Conservation (phyloP, 2,797 vertebrate genomes). For the Oreortyx pictus region DNA sequence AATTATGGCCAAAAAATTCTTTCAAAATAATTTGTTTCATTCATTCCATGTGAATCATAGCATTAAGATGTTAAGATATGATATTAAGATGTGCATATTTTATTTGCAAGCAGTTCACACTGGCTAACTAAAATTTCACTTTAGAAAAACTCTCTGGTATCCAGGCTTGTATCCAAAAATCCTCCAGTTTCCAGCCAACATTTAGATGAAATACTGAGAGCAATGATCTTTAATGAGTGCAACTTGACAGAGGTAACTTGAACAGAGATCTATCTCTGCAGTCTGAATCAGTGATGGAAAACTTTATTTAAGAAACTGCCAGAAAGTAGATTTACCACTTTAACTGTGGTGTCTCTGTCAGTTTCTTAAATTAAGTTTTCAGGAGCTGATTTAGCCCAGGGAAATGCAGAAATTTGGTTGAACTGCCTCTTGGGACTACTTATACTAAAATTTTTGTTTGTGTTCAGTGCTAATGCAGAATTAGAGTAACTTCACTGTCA, state of each 20-base stretch:
- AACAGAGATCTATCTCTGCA: slow-evolving; percentile 20
- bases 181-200: background rate
- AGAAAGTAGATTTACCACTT: slow-evolving; percentile 50
- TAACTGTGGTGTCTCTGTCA: slow-evolving; percentile 28
- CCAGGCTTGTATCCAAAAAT: background rate
- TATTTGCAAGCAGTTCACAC: background rate
- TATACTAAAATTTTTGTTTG: slow-evolving; percentile 67
- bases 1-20: background rate
- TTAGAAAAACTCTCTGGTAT: background rate
- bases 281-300: slow-evolving; percentile 41
- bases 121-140: slow-evolving; percentile 27
- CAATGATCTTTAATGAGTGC: slow-evolving; percentile 35
- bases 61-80: background rate
- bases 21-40: background rate
- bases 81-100: background rate
- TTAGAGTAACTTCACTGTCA: slow-evolving; percentile 61
- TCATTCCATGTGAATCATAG: background rate
- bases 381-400: slow-evolving; percentile 57
- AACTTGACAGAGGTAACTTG: background rate
- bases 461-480: slow-evolving; percentile 68
- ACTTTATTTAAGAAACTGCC: slow-evolving; percentile 49
- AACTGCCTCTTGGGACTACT: slow-evolving; percentile 35
- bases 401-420: slow-evolving; percentile 67
- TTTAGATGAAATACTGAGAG: background rate
- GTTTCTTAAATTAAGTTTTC: slow-evolving; percentile 70